These are phyloP conservation scores for Charaxes varanes DNA, from an alignment of 1,140 invertebrate genomes.

Conservation along the genomic window DNA sequence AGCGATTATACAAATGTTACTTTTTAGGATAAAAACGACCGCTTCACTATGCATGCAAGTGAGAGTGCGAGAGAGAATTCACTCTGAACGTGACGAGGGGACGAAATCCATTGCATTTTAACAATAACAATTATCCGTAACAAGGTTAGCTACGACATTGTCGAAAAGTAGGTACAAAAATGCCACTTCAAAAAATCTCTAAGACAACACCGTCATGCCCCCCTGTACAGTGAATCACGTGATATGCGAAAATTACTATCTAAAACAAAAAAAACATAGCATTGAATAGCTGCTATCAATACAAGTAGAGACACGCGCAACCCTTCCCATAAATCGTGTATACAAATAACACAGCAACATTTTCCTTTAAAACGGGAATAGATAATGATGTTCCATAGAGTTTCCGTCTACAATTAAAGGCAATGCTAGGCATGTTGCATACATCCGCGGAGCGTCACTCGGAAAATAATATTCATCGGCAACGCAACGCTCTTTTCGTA, in stretches of 20 bases:
- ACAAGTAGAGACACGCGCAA: too few relatives aligned
- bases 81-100: constrained; percentile 33
- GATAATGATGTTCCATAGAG: too few relatives aligned
- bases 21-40: constrained; percentile 41
- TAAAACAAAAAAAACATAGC: constrained; percentile 48
- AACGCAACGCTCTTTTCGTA: too few relatives aligned
- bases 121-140: constrained; percentile 48
- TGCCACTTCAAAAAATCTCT: constrained; percentile 39
- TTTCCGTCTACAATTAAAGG: too few relatives aligned
- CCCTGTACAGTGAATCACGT: constrained; percentile 43
- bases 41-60: constrained; percentile 48
- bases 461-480: too few relatives aligned
- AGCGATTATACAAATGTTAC: constrained; percentile 47
- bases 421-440: too few relatives aligned
- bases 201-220: constrained; percentile 45
- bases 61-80: constrained; percentile 41
- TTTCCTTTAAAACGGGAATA: too few relatives aligned
- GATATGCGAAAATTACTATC: constrained; percentile 62
- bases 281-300: constrained; percentile 37
- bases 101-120: constrained; percentile 28
- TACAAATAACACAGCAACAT: too few relatives aligned
- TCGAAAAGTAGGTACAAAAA: constrained; percentile 11
- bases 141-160: constrained; percentile 16
- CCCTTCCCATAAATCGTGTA: too few relatives aligned
- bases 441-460: too few relatives aligned